phyloP scores from a whole-genome alignment of 2,888 invertebrate species.

The Erpobdella octoculata region DNA sequence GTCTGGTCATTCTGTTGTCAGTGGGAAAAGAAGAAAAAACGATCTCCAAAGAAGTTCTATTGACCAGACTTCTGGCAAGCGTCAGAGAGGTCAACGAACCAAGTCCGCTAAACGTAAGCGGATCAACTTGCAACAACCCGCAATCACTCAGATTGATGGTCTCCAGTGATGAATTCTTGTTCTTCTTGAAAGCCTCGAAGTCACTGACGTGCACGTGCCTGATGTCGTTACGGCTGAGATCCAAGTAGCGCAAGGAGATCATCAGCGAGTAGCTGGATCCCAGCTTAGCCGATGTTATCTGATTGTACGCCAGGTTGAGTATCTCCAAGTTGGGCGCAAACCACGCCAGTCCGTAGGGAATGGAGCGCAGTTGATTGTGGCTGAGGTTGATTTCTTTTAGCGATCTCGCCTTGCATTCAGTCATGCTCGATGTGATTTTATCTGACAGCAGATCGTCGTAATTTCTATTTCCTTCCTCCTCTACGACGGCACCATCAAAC shows the following conservation, averaged over 20 bases:
- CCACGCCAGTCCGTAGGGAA: slow-evolving; percentile 34
- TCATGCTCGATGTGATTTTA: neutral
- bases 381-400: slow-evolving; percentile 35
- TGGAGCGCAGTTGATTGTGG: slow-evolving; percentile 33
- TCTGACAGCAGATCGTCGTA: neutral
- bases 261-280: slow-evolving; percentile 32
- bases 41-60: slow-evolving; percentile 9
- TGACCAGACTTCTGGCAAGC: slow-evolving; percentile 34
- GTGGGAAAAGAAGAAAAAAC: slow-evolving; percentile 23
- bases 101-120: slow-evolving; percentile 30
- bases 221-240: slow-evolving; percentile 36
- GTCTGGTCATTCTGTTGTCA: slow-evolving; percentile 28
- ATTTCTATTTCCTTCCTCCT: neutral
- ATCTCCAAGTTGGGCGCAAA: slow-evolving; percentile 36
- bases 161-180: slow-evolving; percentile 29
- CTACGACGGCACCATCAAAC: neutral
- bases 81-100: slow-evolving; percentile 34
- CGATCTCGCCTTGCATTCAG: slow-evolving; percentile 21
- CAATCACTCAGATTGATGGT: slow-evolving; percentile 35
- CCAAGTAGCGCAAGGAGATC: slow-evolving; percentile 29
- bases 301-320: slow-evolving; percentile 35
- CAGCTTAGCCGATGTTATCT: slow-evolving; percentile 32
- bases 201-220: slow-evolving; percentile 26
- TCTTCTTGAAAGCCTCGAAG: slow-evolving; percentile 31
- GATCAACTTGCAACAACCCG: slow-evolving; percentile 31